A percentile compares a stretch with the other conserved stretches of the same genome.
These are phyloP conservation scores for Drosophila rubida DNA, from an alignment of 2,888 invertebrate genomes.

Conservation along the genomic window DNA sequence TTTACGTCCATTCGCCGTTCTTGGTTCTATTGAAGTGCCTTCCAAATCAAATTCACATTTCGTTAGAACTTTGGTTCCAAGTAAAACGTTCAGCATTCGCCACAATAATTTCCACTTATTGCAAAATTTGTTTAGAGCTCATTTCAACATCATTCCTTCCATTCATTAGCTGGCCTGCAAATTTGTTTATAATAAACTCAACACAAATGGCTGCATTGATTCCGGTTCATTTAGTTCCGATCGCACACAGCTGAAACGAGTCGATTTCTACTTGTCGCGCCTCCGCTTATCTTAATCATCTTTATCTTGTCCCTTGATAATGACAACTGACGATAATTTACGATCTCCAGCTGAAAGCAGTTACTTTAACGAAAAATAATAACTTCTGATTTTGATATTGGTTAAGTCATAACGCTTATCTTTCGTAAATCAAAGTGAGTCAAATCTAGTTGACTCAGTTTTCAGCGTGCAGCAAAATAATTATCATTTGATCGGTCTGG, in stretches of 20 bases:
- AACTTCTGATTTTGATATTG: too few relatives aligned
- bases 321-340: neutral
- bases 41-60: conserved; percentile 28
- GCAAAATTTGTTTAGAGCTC: conserved; percentile 31
- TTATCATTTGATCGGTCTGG: too few relatives aligned
- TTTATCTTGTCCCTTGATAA: neutral
- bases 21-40: conserved; percentile 40
- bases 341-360: neutral
- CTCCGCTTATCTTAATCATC: neutral
- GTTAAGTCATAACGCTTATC: too few relatives aligned
- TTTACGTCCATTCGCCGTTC: conserved; percentile 25
- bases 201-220: neutral
- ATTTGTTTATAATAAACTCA: conserved; percentile 37
- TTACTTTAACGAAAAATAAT: too few relatives aligned
- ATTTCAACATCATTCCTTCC: conserved; percentile 42
- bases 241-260: neutral
- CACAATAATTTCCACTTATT: conserved; percentile 25
- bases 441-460: too few relatives aligned
- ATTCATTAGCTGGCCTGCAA: conserved; percentile 16
- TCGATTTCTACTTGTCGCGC: neutral
- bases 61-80: conserved; percentile 33
- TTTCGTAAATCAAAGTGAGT: too few relatives aligned
- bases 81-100: conserved; percentile 19
- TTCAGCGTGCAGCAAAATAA: too few relatives aligned
- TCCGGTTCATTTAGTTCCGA: conserved; percentile 1